phyloP scores from a whole-genome alignment of 2,888 invertebrate genomes.

The Drosophila kokeensis region DNA sequence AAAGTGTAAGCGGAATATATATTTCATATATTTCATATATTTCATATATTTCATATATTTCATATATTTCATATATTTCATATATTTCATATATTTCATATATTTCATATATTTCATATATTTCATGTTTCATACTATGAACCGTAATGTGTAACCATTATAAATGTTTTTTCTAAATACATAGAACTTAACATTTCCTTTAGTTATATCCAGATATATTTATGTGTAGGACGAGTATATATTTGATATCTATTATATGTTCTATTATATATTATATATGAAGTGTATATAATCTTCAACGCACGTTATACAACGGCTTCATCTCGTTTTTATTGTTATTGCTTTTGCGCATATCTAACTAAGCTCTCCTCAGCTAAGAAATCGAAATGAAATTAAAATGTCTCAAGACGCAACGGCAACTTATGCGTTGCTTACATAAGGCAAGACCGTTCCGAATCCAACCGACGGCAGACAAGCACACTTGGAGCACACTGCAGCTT shows the following conservation, averaged over 20 bases:
- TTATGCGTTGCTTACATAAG: constrained; percentile 46
- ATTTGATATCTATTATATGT: not conserved
- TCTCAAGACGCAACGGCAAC: constrained; percentile 35
- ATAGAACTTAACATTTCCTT: not conserved
- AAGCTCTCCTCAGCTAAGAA: constrained; percentile 25
- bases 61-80: too few relatives aligned
- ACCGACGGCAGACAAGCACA: constrained; percentile 15
- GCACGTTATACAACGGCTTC: not conserved
- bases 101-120: too few relatives aligned
- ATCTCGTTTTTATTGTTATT: constrained; percentile 20
- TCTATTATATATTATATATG: not conserved
- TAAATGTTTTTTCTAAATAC: not conserved
- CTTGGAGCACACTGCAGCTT: constrained; percentile 21
- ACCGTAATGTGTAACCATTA: not conserved
- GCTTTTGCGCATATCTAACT: constrained; percentile 26
- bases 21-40: too few relatives aligned
- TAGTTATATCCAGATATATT: not conserved
- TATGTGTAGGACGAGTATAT: not conserved
- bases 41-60: too few relatives aligned
- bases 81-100: too few relatives aligned
- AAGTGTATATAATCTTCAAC: constrained; percentile 24
- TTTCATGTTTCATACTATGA: not conserved
- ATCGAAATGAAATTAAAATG: constrained; percentile 48
- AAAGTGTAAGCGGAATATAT: not conserved
- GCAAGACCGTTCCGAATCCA: constrained; percentile 16